Base-by-base conservation (phyloP, 2,113 vertebrate species). In the Grammomys surdaster region DNA sequence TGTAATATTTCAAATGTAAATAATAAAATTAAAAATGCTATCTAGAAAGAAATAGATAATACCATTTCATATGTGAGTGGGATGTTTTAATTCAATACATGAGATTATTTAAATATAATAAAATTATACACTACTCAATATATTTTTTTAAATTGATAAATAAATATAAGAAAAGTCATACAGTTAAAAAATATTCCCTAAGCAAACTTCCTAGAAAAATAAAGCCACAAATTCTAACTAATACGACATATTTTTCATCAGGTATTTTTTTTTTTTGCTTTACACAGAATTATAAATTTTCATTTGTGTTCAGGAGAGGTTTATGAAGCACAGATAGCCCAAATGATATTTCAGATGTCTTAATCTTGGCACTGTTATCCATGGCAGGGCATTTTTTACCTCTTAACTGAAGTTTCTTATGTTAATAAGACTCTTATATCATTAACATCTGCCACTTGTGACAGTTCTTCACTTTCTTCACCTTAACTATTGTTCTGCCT, bases 91-190 rank as follows among this genome's bases (percentile, higher is more conserved):
- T 70, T 17, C 48, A 76, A 58, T 33, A 6, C 26, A 69, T 40
- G 3, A 86, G 7, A 89, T 70, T 86, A n/a, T n/a, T 78, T 82
- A n/a, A 95, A 80, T 89, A 33, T 22, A 88, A 60, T 73, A 89
- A 95, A 94, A 92, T 82, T 40, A 2, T 4, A 56, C 63, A 51
- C 48, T 54, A 69, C 36, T 19, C 58, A 4, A 75, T 75, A 78
- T 80, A 40, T 31, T 36, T 1, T 8, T 80, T 89, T 86, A 85
- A 91, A 70, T 87, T 96, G 58, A 51, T 43, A 93, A 40, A n/a
- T 72, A 72, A 40, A 40, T 72, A 72, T 72, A 72, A 72, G 17
- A 73, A 73, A 73, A 73, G 33, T 40, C 69, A 40, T 40, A 73
- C 19, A 40, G 40, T 22, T 73, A 73, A n/a, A 92, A 94, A 78